phyloP scores from a whole-genome alignment of 2,797 vertebrate species.

The Eulemur coronatus region DNA sequence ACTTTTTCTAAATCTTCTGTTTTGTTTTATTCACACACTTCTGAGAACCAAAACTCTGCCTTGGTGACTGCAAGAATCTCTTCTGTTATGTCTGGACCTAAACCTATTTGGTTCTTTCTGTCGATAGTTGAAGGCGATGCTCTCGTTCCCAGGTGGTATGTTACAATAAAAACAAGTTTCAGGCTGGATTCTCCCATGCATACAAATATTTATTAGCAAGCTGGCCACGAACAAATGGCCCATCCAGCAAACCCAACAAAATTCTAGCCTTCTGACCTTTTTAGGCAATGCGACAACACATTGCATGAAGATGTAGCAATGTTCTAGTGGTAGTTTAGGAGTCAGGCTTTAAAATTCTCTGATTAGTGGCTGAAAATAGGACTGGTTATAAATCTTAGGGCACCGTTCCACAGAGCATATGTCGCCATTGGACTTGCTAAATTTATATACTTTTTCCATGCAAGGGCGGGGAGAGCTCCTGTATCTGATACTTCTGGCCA shows the following conservation, averaged over 20 bases:
- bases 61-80: neutral
- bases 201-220: slow-evolving; percentile 43
- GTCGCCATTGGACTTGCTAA: neutral
- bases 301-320: neutral
- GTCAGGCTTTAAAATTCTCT: neutral
- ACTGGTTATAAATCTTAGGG: neutral
- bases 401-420: neutral
- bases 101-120: neutral
- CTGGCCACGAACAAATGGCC: neutral
- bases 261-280: neutral
- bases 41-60: neutral
- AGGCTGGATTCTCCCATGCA: neutral
- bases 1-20: neutral
- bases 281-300: neutral
- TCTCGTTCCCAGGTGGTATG: neutral
- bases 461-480: neutral
- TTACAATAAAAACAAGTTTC: neutral
- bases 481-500: neutral
- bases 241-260: neutral
- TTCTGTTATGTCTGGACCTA: neutral
- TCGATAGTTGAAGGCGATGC: neutral
- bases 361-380: neutral
- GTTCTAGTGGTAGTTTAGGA: neutral
- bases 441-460: neutral
- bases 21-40: neutral